phyloP scores from a whole-genome alignment of 2,797 vertebrate species.

The Sebastes melanostomus region DNA sequence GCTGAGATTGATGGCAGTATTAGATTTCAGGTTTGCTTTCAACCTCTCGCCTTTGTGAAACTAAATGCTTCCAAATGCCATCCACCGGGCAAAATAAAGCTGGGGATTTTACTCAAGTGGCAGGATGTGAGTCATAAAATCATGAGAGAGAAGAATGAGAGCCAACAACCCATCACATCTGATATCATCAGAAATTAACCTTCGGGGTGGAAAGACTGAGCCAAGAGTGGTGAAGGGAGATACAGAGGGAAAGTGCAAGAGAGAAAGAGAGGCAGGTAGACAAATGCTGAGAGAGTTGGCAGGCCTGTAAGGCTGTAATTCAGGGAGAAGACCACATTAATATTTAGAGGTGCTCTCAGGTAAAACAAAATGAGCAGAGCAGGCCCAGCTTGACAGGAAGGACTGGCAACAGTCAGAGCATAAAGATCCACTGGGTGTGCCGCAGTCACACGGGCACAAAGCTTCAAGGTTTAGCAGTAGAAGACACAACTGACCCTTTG shows the following conservation, averaged over 20 bases:
- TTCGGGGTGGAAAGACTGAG: conserved; percentile 66
- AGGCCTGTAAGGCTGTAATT: conserved; percentile 70
- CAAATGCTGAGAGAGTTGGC: conserved; percentile 68
- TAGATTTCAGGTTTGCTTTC: conserved; percentile 63
- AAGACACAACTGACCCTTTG: neutral
- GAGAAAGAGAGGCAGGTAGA: conserved; percentile 54
- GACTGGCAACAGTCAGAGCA: conserved; percentile 58
- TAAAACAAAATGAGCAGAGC: conserved; percentile 78
- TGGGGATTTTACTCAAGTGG: conserved; percentile 68
- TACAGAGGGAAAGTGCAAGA: conserved; percentile 23
- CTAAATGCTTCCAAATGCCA: conserved; percentile 64
- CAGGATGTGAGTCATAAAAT: conserved; percentile 72
- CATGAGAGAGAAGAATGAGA: conserved; percentile 70
- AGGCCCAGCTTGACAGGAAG: conserved; percentile 50
- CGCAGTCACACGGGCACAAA: conserved; percentile 16
- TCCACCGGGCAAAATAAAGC: conserved; percentile 59
- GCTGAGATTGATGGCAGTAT: conserved; percentile 46
- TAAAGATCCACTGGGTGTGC: conserved; percentile 38
- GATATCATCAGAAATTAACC: conserved; percentile 78
- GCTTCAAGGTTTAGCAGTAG: conserved; percentile 15
- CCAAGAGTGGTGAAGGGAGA: conserved; percentile 53
- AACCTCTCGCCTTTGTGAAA: conserved; percentile 59
- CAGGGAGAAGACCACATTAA: conserved; percentile 71
- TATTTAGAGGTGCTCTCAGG: conserved; percentile 79
- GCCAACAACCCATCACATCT: conserved; percentile 72